Evolutionary conservation across 2,113 vertebrate species (phyloP).

Genomic region (Phaetusa simplex): DNA sequence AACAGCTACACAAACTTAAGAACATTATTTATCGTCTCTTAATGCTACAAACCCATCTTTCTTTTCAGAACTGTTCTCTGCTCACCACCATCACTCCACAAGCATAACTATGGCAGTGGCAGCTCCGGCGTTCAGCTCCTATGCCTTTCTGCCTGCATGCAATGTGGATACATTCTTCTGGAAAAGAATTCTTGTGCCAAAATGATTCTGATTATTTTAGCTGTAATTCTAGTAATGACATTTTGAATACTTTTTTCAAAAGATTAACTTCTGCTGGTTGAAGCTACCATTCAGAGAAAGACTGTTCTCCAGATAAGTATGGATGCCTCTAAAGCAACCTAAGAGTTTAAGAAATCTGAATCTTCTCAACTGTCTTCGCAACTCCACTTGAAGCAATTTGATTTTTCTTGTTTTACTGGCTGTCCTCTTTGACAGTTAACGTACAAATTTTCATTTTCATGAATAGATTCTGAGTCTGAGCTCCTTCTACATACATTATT

Average conservation of each 20-base stretch:
- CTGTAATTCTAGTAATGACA: not conserved
- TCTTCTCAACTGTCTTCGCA: not conserved
- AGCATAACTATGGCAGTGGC: not conserved
- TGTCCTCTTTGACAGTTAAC: not conserved
- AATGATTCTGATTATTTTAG: not conserved
- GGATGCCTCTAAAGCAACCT: not conserved
- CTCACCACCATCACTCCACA: not conserved
- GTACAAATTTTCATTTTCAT: not conserved
- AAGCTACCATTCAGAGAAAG: not conserved
- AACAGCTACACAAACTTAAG: not conserved
- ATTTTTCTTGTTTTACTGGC: not conserved
- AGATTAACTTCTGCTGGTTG: not conserved
- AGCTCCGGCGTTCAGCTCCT: not conserved
- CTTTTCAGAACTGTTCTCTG: not conserved
- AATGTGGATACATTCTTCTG: not conserved
- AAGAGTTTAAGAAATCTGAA: not conserved
- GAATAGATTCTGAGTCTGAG: not conserved
- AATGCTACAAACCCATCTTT: not conserved
- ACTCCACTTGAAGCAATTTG: not conserved
- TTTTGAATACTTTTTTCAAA: not conserved
- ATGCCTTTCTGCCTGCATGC: not conserved
- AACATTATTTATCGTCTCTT: not conserved
- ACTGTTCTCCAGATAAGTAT: rapidly evolving
- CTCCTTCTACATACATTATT: not conserved
- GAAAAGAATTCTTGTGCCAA: not conserved